A percentile compares a stretch with the other conserved stretches of the same genome.
phyloP scores from a whole-genome alignment of 2,113 vertebrate species.

The Pundamilia nyererei region DNA sequence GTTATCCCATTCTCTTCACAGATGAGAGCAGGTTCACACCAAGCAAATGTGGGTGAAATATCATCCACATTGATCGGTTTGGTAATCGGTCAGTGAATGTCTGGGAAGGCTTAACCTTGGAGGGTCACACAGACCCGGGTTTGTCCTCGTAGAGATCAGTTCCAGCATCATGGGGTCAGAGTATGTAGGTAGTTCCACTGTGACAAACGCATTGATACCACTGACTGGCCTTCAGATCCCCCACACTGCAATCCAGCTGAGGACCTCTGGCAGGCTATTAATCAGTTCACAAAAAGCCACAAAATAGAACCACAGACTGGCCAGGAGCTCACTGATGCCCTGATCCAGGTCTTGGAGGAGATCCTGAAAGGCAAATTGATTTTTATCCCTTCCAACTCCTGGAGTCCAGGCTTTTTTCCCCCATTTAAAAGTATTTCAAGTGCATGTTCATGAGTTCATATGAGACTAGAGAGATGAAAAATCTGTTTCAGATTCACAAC shows the following conservation, averaged over 20 bases:
- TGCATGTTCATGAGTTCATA: neutral
- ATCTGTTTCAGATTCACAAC: neutral
- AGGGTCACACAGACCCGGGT: neutral
- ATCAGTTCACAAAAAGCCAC: neutral
- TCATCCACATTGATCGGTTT: fast-evolving
- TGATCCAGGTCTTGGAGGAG: neutral
- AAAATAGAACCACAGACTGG: neutral
- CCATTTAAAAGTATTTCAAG: neutral
- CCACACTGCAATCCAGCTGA: neutral
- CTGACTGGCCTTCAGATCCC: neutral
- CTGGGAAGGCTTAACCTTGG: fast-evolving
- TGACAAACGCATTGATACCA: fast-evolving
- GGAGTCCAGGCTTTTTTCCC: fast-evolving
- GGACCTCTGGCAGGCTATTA: neutral
- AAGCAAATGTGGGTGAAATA: neutral
- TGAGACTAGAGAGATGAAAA: neutral
- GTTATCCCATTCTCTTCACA: neutral
- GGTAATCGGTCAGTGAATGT: neutral
- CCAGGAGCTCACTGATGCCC: neutral
- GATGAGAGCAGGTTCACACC: neutral
- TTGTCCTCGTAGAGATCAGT: fast-evolving
- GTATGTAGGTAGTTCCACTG: neutral
- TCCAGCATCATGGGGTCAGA: fast-evolving
- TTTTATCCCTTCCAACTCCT: fast-evolving
- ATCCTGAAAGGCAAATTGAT: fast-evolving